phyloP scores from a whole-genome alignment of 2,797 vertebrate species.

The Falco biarmicus region DNA sequence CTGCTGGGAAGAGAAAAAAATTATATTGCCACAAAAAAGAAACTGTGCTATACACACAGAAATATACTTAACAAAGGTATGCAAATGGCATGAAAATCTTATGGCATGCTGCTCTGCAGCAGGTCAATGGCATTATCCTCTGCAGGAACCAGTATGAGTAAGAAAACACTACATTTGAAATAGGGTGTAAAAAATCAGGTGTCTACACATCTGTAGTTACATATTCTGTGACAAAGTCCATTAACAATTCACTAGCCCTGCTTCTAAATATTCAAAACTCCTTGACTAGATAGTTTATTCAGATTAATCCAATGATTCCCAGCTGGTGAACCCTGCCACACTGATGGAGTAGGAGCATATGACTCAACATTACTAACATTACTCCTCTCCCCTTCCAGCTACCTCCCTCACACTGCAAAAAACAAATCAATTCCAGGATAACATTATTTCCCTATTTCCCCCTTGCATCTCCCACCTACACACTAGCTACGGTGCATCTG shows the following conservation, averaged over 20 bases:
- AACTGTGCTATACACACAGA: not conserved
- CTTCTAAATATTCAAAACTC: not conserved
- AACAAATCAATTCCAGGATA: accelerated
- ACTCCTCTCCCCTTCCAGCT: not conserved
- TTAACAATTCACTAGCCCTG: not conserved
- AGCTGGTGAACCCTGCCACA: not conserved
- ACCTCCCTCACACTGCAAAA: not conserved
- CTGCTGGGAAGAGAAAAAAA: not conserved
- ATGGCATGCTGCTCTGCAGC: not conserved
- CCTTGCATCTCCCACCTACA: not conserved
- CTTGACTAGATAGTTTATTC: not conserved
- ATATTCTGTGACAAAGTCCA: not conserved
- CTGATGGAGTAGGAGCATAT: not conserved
- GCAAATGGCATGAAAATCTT: not conserved
- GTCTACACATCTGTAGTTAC: not conserved
- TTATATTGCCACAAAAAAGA: not conserved
- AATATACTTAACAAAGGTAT: not conserved
- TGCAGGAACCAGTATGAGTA: not conserved
- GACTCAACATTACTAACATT: too few species aligned
- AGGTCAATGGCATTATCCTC: not conserved
- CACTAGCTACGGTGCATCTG: accelerated
- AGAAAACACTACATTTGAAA: not conserved
- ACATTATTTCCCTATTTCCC: not conserved
- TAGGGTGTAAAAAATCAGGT: not conserved
- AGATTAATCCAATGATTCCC: not conserved